Percentiles rank a stretch among this genome's conserved stretches.
These are phyloP conservation scores for Mythimna loreyi DNA, from an alignment of 2,888 invertebrate genomes.

Conservation along the genomic window DNA sequence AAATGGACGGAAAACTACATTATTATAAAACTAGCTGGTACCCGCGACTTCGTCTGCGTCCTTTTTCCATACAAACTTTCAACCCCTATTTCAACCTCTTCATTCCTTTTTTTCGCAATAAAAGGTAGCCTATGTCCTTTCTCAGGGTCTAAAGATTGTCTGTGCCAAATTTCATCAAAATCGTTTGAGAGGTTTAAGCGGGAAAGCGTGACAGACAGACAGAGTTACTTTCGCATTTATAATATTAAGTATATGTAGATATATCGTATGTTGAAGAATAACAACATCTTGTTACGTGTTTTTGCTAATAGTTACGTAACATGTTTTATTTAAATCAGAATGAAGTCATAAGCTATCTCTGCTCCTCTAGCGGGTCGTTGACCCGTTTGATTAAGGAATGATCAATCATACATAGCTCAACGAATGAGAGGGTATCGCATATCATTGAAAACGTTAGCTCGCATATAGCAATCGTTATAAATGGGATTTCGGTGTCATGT, in stretches of 20 bases:
- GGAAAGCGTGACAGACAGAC: too few species aligned
- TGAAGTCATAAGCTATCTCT: conserved; percentile 81
- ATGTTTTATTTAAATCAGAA: conserved; percentile 76
- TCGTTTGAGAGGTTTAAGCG: too few species aligned
- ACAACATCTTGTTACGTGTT: conserved; percentile 55
- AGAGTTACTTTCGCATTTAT: too few species aligned
- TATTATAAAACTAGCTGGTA: too few species aligned
- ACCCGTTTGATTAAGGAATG: conserved; percentile 87
- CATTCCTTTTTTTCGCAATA: too few species aligned
- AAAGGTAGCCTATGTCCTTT: too few species aligned
- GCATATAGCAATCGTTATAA: conserved; percentile 64
- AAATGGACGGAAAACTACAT: conserved; percentile 46
- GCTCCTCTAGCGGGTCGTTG: conserved; percentile 74
- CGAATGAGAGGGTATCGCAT: conserved; percentile 80
- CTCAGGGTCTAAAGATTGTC: too few species aligned
- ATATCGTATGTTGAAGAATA: conserved; percentile 35
- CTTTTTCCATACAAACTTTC: too few species aligned
- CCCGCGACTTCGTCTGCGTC: too few species aligned
- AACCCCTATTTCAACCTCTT: too few species aligned
- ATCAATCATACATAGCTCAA: conserved; percentile 85
- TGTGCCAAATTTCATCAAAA: too few species aligned
- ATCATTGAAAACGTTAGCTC: conserved; percentile 77
- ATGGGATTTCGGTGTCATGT: conserved; percentile 66
- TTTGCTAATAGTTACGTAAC: conserved; percentile 70
- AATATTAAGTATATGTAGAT: conserved; percentile 10